Percentiles rank a stretch among this genome's conserved stretches.
These are phyloP conservation scores for Venustaconcha ellipsiformis DNA, from an alignment of 1,140 invertebrate genomes.

Conservation along the genomic window DNA sequence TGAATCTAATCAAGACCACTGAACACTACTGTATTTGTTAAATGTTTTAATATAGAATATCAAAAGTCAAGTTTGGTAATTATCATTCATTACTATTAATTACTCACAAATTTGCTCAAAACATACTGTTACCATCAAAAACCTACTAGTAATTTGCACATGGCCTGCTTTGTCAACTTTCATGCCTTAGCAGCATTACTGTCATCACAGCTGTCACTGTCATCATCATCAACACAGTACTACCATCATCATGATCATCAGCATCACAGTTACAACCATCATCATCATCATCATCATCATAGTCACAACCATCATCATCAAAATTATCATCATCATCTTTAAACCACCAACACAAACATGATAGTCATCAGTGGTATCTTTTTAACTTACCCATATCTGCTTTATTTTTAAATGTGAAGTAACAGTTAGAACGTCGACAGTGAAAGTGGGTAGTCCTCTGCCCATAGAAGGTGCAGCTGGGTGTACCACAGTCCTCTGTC, in stretches of 20 bases:
- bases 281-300: background rate
- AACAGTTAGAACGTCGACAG: constrained; percentile 88
- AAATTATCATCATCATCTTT: background rate
- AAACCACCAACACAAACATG: background rate
- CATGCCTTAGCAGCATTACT: too few species aligned
- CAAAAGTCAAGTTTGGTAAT: too few species aligned
- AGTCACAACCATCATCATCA: background rate
- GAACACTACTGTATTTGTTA: too few species aligned
- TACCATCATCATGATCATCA: background rate
- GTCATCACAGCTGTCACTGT: background rate
- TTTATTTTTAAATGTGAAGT: constrained; percentile 98
- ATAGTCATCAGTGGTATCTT: background rate
- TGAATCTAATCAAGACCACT: too few species aligned
- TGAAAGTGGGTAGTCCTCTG: constrained; percentile 98
- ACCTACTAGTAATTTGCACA: too few species aligned
- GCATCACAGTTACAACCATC: background rate
- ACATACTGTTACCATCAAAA: too few species aligned
- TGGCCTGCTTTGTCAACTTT: too few species aligned
- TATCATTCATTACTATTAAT: too few species aligned
- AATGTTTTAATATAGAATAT: too few species aligned
- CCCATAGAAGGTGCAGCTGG: constrained; percentile 91
- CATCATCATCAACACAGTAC: background rate
- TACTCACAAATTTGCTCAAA: too few species aligned
- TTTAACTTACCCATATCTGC: constrained; percentile 94
- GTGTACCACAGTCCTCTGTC: constrained; percentile 89